phyloP scores from a whole-genome alignment of 2,113 vertebrate genomes.

The Hemiscyllium ocellatum region DNA sequence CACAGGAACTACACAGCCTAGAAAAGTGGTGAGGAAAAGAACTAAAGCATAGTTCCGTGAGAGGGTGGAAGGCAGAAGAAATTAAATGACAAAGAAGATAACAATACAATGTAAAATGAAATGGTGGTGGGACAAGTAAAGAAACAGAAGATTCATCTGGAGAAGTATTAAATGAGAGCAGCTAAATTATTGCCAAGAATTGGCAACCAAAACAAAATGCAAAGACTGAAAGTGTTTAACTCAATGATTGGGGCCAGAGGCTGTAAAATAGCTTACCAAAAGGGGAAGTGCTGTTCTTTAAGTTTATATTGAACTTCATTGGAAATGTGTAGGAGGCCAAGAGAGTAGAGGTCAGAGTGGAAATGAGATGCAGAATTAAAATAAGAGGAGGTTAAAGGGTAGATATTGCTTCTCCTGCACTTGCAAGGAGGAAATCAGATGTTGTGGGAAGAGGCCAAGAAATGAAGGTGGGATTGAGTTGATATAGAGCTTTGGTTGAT shows the following conservation, averaged over 20 bases:
- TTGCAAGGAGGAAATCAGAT: not conserved
- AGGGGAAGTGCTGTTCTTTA: too few species aligned
- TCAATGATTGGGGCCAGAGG: too few species aligned
- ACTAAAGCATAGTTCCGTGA: not conserved
- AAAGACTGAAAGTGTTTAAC: too few species aligned
- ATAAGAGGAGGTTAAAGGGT: not conserved
- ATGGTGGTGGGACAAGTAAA: not conserved
- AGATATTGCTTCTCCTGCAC: not conserved
- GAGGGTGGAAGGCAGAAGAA: not conserved
- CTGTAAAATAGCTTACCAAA: too few species aligned
- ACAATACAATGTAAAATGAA: not conserved
- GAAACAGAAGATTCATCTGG: not conserved
- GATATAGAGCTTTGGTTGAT: not conserved
- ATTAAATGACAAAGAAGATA: not conserved
- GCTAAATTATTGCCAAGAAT: not conserved
- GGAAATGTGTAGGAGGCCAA: not conserved
- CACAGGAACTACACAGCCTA: too few species aligned
- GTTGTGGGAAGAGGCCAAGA: too few species aligned
- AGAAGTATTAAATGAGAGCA: not conserved
- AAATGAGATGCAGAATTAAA: not conserved
- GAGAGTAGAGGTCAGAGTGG: not conserved
- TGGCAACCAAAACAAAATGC: too few species aligned
- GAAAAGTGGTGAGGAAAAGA: not conserved
- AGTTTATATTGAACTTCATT: not conserved
- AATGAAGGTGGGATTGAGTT: not conserved